Evolutionary conservation across 2,113 vertebrate genomes (phyloP).

Genomic region (Zapornia atra): DNA sequence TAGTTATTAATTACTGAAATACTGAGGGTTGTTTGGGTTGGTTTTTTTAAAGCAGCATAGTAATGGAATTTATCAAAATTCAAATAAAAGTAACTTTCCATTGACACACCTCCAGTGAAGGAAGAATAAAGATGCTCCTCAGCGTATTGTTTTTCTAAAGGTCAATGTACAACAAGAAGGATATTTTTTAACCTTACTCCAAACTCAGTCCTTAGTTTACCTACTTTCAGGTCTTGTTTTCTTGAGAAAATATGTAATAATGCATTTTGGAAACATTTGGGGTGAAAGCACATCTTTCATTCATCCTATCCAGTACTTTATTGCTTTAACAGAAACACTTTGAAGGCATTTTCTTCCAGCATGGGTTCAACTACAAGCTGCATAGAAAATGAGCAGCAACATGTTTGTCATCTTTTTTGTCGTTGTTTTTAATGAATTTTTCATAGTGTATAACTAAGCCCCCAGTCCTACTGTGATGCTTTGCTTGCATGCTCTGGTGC

Average conservation of each 20-base stretch:
- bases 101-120: neutral
- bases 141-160: neutral
- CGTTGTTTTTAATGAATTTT: neutral
- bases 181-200: neutral
- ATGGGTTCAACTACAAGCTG: neutral
- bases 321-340: neutral
- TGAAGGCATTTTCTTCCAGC: neutral
- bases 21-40: neutral
- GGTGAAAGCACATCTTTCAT: neutral
- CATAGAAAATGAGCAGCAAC: neutral
- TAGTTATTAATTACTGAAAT: neutral
- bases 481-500: neutral
- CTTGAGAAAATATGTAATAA: neutral
- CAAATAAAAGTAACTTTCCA: neutral
- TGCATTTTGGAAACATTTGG: neutral
- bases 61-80: neutral
- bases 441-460: neutral
- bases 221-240: neutral
- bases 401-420: neutral
- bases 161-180: neutral
- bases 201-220: neutral
- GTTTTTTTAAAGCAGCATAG: neutral
- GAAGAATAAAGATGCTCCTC: neutral
- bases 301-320: neutral
- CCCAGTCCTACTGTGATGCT: neutral